Percentiles rank a stretch among this genome's conserved stretches.
Conservation (phyloP, 2,797 vertebrate genomes). For the Bradypus variegatus region DNA sequence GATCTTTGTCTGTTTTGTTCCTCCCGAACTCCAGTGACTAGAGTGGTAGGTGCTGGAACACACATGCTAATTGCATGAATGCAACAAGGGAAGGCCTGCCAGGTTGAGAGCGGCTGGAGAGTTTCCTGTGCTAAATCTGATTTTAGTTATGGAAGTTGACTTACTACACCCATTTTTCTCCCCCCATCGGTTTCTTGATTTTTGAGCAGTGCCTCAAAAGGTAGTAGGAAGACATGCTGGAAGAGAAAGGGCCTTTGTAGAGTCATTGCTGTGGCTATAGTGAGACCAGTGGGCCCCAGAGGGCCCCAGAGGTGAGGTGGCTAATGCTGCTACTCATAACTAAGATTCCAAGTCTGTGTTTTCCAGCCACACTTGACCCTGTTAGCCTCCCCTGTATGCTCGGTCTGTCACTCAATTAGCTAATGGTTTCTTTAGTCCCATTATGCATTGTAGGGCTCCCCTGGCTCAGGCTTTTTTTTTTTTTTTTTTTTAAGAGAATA, state of each 20-base stretch:
- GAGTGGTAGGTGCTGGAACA: background rate
- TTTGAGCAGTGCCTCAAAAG: conserved; percentile 7
- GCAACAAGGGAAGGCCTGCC: background rate
- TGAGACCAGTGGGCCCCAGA: conserved; percentile 38
- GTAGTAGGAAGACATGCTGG: background rate
- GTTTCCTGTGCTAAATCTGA: background rate
- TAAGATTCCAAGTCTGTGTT: conserved; percentile 42
- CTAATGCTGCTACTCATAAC: conserved; percentile 51
- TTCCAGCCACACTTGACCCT: conserved; percentile 50
- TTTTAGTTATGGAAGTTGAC: background rate
- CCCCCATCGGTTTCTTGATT: background rate
- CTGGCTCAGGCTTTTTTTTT: background rate
- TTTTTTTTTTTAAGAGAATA: conserved; percentile 32
- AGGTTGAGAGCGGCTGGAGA: background rate
- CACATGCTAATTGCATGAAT: background rate
- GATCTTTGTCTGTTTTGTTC: background rate
- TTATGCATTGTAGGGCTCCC: conserved; percentile 38
- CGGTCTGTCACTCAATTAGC: background rate
- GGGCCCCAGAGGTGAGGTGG: background rate
- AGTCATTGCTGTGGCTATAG: background rate
- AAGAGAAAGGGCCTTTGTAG: conserved; percentile 58
- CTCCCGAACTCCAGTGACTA: background rate
- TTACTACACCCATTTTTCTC: background rate
- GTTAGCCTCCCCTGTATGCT: conserved; percentile 15
- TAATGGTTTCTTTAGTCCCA: conserved; percentile 32